A percentile compares a stretch with the other conserved stretches of the same genome.
These are phyloP conservation scores for Synanthedon myopaeformis DNA, from an alignment of 2,888 invertebrate genomes.

Conservation along the genomic window DNA sequence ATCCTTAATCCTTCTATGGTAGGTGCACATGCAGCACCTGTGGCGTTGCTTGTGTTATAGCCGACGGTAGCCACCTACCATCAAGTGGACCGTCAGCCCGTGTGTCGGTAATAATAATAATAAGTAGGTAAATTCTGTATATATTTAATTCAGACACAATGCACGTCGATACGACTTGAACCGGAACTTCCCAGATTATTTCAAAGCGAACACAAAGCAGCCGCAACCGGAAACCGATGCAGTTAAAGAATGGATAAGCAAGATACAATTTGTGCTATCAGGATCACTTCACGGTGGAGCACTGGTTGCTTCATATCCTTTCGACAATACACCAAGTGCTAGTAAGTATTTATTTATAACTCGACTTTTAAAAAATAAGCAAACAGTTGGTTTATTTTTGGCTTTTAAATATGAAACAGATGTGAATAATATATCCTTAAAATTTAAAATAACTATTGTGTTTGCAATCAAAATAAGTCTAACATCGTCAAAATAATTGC, in stretches of 20 bases:
- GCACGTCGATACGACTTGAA: constrained; percentile 91
- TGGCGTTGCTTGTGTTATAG: too few species aligned
- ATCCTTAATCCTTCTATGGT: too few species aligned
- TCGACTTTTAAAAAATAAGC: too few species aligned
- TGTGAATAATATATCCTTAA: too few species aligned
- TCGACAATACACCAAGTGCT: constrained; percentile 94
- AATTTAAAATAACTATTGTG: too few species aligned
- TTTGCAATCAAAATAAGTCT: too few species aligned
- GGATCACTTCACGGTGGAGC: constrained; percentile 96
- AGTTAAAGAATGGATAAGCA: constrained; percentile 93
- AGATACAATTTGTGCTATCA: constrained; percentile 93
- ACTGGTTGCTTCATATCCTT: constrained; percentile 96
- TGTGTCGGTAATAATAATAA: constrained; percentile 5
- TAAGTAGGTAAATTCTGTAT: not conserved
- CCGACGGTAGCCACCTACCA: too few species aligned
- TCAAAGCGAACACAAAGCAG: constrained; percentile 87
- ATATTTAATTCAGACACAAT: constrained; percentile 75
- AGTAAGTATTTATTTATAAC: constrained; percentile 71
- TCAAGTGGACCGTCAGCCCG: constrained; percentile 2
- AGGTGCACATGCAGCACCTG: too few species aligned
- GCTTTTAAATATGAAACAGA: too few species aligned
- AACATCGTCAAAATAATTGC: not conserved
- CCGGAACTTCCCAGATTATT: constrained; percentile 96
- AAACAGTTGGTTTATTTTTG: too few species aligned
- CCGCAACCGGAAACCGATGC: constrained; percentile 96